phyloP scores from a whole-genome alignment of 2,113 vertebrate species.

The Megaceryle torquata region DNA sequence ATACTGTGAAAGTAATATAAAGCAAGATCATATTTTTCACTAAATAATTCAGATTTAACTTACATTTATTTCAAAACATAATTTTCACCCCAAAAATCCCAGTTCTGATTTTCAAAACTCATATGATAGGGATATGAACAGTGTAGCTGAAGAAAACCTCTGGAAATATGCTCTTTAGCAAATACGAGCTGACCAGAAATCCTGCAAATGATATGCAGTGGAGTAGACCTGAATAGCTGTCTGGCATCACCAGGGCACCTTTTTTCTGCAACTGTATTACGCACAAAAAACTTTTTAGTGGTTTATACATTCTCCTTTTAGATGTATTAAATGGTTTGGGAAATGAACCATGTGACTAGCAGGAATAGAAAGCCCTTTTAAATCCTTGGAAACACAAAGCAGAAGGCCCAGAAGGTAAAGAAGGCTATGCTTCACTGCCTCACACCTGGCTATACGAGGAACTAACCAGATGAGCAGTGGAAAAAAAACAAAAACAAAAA shows the following conservation, averaged over 20 bases:
- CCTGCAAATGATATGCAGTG: neutral
- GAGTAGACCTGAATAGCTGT: neutral
- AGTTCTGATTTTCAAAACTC: neutral
- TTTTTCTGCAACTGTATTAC: neutral
- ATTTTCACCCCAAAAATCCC: neutral
- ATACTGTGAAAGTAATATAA: neutral
- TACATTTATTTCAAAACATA: neutral
- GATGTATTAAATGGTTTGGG: neutral
- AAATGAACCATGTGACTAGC: constrained; percentile 20
- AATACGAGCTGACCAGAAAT: neutral
- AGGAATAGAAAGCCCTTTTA: constrained; percentile 10
- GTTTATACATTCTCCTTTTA: neutral
- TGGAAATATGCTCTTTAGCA: neutral
- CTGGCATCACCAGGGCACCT: constrained; percentile 9
- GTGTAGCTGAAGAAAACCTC: neutral
- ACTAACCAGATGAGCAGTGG: neutral
- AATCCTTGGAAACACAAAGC: neutral
- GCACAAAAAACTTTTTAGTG: neutral
- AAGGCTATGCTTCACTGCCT: neutral
- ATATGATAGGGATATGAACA: neutral
- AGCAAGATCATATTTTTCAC: neutral
- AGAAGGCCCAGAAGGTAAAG: neutral
- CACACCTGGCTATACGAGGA: neutral
- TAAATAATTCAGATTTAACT: neutral
- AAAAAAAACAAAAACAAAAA: neutral